Percentiles rank a stretch among this genome's conserved stretches.
These are phyloP conservation scores for Asobara japonica DNA, from an alignment of 1,140 invertebrate genomes.

Conservation along the genomic window DNA sequence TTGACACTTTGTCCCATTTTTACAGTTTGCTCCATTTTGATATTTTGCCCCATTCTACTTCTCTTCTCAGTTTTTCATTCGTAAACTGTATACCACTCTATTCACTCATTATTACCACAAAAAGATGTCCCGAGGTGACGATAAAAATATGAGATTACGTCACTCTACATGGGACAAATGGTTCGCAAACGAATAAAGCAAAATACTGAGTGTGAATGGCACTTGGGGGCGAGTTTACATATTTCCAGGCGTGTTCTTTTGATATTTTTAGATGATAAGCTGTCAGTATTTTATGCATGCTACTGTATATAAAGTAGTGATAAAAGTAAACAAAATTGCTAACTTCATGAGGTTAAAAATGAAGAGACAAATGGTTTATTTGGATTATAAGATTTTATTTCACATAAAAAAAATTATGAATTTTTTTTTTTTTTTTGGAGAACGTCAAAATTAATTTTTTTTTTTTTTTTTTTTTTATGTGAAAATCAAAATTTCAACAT, in stretches of 20 bases:
- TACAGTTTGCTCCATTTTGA: no score
- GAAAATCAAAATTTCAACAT: no score
- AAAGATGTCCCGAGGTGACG: no score
- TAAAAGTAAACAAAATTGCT: neutral
- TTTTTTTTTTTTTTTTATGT: no score
- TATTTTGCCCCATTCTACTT: no score
- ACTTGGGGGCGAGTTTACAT: neutral
- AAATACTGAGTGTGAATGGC: neutral
- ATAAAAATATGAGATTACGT: neutral
- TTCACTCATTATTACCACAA: no score
- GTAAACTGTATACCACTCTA: no score
- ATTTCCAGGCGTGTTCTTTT: conserved; percentile 36
- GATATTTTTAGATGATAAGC: conserved; percentile 46
- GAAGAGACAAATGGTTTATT: neutral
- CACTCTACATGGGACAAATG: neutral
- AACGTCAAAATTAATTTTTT: no score
- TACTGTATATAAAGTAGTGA: conserved; percentile 41
- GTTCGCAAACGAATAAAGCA: neutral
- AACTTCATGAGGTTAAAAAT: neutral
- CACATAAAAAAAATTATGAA: no score
- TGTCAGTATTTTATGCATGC: conserved; percentile 46
- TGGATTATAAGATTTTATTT: no score
- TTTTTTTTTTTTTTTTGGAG: no score
- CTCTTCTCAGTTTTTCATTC: neutral
- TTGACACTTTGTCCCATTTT: no score